Conservation (phyloP, 2,113 vertebrate genomes). For the Tenebrosternarchus preto region DNA sequence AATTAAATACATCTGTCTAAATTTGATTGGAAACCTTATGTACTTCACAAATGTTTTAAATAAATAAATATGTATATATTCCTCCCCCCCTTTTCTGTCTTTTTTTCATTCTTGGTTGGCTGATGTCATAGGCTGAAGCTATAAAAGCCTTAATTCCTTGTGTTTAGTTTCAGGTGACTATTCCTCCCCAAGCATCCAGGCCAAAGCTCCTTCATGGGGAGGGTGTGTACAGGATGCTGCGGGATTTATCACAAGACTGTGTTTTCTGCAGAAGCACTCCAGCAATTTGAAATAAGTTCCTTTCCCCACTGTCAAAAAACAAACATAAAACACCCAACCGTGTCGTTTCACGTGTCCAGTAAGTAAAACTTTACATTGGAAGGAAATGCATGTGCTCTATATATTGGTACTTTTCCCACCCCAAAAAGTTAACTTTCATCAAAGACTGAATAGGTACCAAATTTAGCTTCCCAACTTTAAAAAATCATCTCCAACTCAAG, state of each 20-base stretch:
- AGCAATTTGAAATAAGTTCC: background rate
- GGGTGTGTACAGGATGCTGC: conserved; percentile 22
- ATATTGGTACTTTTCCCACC: background rate
- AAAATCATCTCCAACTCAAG: conserved; percentile 41
- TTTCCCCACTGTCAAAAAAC: conserved; percentile 10
- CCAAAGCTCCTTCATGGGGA: conserved; percentile 34
- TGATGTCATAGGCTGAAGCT: conserved; percentile 25
- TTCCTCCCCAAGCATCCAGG: background rate
- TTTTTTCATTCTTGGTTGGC: conserved; percentile 39
- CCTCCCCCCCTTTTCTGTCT: too few species aligned
- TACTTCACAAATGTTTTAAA: too few species aligned
- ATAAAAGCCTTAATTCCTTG: conserved; percentile 48
- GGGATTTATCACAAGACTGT: conserved; percentile 41
- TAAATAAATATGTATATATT: conserved; percentile 7
- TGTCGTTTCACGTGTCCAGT: background rate
- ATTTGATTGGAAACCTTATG: too few species aligned
- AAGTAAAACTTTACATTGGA: background rate
- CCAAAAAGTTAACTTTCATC: conserved; percentile 32
- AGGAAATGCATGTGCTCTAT: background rate
- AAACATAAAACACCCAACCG: background rate
- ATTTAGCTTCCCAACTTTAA: conserved; percentile 45
- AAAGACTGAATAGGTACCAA: conserved; percentile 22
- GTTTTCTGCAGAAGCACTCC: background rate
- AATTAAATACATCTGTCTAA: too few species aligned
- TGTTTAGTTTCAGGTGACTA: conserved; percentile 34